Evolutionary conservation across 2,888 invertebrate species (phyloP), one percentile per base, ranked within the genome.

Genomic region (Megaustenia siamemsis): DNA sequence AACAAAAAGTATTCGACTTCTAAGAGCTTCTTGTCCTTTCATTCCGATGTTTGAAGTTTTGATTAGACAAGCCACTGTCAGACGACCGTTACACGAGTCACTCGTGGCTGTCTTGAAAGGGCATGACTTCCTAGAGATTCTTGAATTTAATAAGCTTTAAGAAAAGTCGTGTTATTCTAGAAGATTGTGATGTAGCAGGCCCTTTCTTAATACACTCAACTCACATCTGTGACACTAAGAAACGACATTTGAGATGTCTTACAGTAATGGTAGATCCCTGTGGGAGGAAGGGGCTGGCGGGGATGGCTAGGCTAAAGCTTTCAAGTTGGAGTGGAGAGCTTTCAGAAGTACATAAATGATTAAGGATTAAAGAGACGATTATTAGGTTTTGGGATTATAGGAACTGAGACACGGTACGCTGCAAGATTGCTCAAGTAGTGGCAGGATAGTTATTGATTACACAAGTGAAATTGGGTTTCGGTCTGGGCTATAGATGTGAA

Each of bases 61-160:
- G 78, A 78, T 78, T 78, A 66, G 78, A 28, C 78, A 78, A 78
- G 78, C 24, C 45, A 4, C 63, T 18, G 78, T 24, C 60, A 60
- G 28, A 24, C 56, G 38, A n/a, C 56, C 24, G 38, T n/a, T 56
- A 77, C 53, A 56, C 40, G 21, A 40, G 60, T 60, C 38, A 32
- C 77, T 77, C 40, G 60, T 8, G 60, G 24, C n/a, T 18, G 40
- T 1, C 24, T 21, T 60, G 21, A 10, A 77, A 71, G n/a, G n/a
- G 77, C 24, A 56, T 60, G 24, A 40, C 77, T 24, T 60, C 38
- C 38, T 40, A 24, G 38, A 21, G 60, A 38, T 60, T 77, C 60
- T 40, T 35, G 40, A 77, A 60, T 38, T 77, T 53, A 56, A 56
- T 60, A 77, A 45, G 45, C 15, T 40, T 60, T 35, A 77, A 21